phyloP scores from a whole-genome alignment of 1,140 invertebrate species.

The Ips nitidus region DNA sequence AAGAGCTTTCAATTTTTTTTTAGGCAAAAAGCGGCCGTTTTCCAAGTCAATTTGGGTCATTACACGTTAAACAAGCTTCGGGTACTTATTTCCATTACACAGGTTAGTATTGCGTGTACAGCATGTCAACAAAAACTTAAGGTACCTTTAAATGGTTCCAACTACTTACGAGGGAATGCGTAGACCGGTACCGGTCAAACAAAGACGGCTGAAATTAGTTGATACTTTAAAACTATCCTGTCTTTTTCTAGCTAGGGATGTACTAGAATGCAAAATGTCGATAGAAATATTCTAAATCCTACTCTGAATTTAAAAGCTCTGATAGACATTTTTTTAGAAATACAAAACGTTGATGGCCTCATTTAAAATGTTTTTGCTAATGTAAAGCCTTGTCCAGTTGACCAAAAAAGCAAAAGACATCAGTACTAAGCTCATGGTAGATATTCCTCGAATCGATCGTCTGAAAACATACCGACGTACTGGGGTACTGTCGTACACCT shows the following conservation, averaged over 20 bases:
- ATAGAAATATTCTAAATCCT: too few species aligned
- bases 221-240: constrained; percentile 12
- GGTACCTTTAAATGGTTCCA: constrained; percentile 30
- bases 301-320: too few species aligned
- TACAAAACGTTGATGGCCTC: too few species aligned
- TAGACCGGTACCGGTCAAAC: constrained; percentile 9
- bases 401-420: neutral
- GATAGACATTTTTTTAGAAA: too few species aligned
- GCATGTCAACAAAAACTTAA: constrained; percentile 27
- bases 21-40: constrained; percentile 15
- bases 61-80: constrained; percentile 22
- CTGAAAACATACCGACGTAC: constrained; percentile 9
- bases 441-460: constrained; percentile 13
- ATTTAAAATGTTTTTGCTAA: too few species aligned
- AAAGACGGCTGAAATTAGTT: constrained; percentile 22
- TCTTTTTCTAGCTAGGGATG: neutral
- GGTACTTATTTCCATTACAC: constrained; percentile 25
- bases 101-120: constrained; percentile 9
- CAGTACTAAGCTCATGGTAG: constrained; percentile 3
- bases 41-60: constrained; percentile 30
- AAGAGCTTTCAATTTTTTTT: constrained; percentile 21
- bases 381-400: too few species aligned
- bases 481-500: constrained; percentile 15
- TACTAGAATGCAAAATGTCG: neutral
- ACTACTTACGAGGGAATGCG: constrained; percentile 21